Evolutionary conservation across 1,140 invertebrate species (phyloP), one percentile per base, ranked within the genome.

Genomic region (Caerostris extrusa): DNA sequence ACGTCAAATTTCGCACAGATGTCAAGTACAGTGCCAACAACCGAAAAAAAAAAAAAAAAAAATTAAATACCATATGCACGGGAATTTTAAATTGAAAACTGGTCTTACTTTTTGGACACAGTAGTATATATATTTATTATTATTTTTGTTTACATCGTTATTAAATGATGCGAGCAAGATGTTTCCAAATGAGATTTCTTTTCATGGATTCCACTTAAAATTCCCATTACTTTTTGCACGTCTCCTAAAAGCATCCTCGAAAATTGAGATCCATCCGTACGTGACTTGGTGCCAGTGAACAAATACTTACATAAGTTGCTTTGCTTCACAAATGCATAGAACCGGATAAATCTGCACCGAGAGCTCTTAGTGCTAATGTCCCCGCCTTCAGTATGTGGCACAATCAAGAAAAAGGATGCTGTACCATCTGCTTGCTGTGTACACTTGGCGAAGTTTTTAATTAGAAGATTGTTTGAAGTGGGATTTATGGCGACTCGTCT

Each of bases 231-330:
- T 50, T 50, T 34, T 34, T 77, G 19, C 71, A 12, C 71, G 71
- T 34, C 71, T 5, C 2, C 34, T 77, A 14, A 12, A 50, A 34
- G 7, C 71, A 50, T 34, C 71, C 34, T 5, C 19, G 34, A 77
- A 19, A 77, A 77, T 34, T 34, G 34, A 64, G 61, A 64, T 77
- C 10, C 19, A 77, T 34, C 53, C 19, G 50, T 7, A 10, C 71
- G 71, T 77, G 71, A 77, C 71, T 50, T 3, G 71, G 71, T 77
- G 71, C 50, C 71, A 77, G 34, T 77, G 71, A 77, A 77, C 71
- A 77, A 77, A 77, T 77, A 77, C 34, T 77, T 77, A 50, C 19
- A 19, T 71, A 19, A 50, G 10, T 77, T 77, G 50, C 4, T 77
- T 50, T 50, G 50, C 4, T 77, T 50, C 8, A 50, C 53, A 12